A percentile compares a stretch with the other conserved stretches of the same genome.
phyloP scores from a whole-genome alignment of 2,797 vertebrate genomes.

The Acipenser oxyrinchus region DNA sequence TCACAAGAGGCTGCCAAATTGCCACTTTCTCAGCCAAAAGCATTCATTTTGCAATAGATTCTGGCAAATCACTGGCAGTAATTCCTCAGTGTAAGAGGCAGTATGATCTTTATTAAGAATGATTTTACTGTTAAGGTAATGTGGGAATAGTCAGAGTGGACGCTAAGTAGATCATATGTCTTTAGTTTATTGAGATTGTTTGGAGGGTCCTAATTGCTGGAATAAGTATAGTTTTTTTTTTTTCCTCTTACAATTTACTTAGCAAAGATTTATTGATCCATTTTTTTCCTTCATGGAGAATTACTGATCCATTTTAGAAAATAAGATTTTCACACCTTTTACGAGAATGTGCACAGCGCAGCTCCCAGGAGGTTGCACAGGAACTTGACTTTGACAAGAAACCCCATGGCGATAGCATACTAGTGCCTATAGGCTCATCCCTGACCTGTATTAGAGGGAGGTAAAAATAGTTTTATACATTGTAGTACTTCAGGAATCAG shows the following conservation, averaged over 20 bases:
- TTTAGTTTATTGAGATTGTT: constrained; percentile 90
- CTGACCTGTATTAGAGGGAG: constrained; percentile 62
- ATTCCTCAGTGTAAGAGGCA: not conserved
- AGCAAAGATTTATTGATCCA: constrained; percentile 99
- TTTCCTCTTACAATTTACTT: constrained; percentile 97
- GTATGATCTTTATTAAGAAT: constrained; percentile 15
- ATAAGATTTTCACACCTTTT: constrained; percentile 99
- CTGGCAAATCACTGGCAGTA: not conserved
- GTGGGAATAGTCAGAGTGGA: constrained; percentile 66
- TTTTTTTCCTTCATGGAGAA: constrained; percentile 91
- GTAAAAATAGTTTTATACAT: constrained; percentile 65
- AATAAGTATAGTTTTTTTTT: constrained; percentile 80
- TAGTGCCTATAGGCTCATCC: constrained; percentile 64
- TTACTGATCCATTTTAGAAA: constrained; percentile 99
- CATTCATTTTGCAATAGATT: not conserved
- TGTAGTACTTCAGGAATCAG: constrained; percentile 12
- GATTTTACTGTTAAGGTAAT: constrained; percentile 31
- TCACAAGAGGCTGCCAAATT: constrained; percentile 8
- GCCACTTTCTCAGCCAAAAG: constrained; percentile 15
- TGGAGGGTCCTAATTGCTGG: constrained; percentile 85
- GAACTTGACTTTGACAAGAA: constrained; percentile 86
- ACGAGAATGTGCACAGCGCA: constrained; percentile 70
- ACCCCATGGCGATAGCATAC: constrained; percentile 50
- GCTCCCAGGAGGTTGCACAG: constrained; percentile 69
- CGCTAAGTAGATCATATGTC: constrained; percentile 70